A percentile compares a stretch with the other conserved stretches of the same genome.
These are phyloP conservation scores for Polymixis lichenea DNA, from an alignment of 2,888 invertebrate species.

Conservation along the genomic window DNA sequence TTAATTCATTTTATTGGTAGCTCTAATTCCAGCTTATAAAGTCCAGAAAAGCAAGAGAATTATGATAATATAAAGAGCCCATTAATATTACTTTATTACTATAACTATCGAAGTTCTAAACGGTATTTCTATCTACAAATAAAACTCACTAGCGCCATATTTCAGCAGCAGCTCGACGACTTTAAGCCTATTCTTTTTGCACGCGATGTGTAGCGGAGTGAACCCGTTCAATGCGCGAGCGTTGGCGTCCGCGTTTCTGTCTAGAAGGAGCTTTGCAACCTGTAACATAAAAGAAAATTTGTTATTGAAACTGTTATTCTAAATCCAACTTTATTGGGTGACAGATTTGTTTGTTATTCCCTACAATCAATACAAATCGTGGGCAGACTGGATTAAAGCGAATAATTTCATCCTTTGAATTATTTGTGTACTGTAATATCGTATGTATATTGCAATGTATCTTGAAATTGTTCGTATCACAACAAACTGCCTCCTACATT, in stretches of 20 bases:
- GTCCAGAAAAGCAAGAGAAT: no score
- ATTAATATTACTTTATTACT: no score
- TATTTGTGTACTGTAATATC: not conserved
- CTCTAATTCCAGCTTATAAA: no score
- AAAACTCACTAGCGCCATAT: conserved; percentile 95
- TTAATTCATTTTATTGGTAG: no score
- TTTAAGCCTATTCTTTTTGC: conserved; percentile 99
- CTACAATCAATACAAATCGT: not conserved
- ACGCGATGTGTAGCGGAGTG: conserved; percentile 99
- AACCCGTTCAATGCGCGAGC: conserved; percentile 99
- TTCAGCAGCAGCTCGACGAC: conserved; percentile 98
- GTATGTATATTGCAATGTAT: not conserved
- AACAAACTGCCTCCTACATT: not conserved
- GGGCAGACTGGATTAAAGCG: not conserved
- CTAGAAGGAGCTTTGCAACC: conserved; percentile 97
- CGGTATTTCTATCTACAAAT: no score
- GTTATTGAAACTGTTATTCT: not conserved
- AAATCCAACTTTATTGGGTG: not conserved
- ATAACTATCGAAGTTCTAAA: no score
- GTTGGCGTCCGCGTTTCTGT: conserved; percentile 99
- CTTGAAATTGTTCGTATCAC: not conserved
- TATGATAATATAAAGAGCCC: no score
- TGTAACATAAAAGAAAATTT: conserved; percentile 78
- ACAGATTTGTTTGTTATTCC: not conserved
- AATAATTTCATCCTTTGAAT: not conserved